These are phyloP conservation scores for Theocolax elegans DNA, from an alignment of 1,140 invertebrate species.

Conservation along the genomic window DNA sequence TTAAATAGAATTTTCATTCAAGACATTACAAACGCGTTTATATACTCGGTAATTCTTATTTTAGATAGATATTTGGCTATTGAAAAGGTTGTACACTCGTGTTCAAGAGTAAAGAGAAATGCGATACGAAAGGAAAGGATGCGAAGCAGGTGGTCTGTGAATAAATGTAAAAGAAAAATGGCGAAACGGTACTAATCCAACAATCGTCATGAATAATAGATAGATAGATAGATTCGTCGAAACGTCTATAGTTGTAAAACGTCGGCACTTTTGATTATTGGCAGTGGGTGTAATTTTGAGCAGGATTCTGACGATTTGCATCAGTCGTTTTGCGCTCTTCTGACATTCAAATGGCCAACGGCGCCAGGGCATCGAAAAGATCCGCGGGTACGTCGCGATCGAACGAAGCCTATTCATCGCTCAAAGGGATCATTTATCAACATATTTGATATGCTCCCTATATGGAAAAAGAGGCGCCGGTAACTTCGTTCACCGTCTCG, in stretches of 20 bases:
- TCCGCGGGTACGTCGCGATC: constrained; percentile 37
- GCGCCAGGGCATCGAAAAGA: not conserved
- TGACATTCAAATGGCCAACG: constrained; percentile 63
- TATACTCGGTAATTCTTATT: too few species aligned
- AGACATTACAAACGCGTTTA: too few species aligned
- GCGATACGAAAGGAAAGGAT: too few species aligned
- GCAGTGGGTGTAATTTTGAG: too few species aligned
- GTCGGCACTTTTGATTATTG: constrained; percentile 23
- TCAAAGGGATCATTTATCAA: constrained; percentile 69
- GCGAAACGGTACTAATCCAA: constrained; percentile 20
- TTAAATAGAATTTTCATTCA: too few species aligned
- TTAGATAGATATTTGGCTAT: too few species aligned
- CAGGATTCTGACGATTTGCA: too few species aligned
- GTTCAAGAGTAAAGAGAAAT: too few species aligned
- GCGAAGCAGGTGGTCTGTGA: constrained; percentile 11
- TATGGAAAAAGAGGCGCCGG: constrained; percentile 11
- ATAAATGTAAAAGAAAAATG: not conserved
- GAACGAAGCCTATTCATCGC: constrained; percentile 53
- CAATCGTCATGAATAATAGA: constrained; percentile 35
- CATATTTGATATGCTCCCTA: constrained; percentile 67
- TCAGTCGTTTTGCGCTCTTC: constrained; percentile 47
- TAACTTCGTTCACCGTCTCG: constrained; percentile 29
- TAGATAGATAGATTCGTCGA: not conserved
- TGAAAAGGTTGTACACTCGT: too few species aligned
- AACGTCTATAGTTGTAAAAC: constrained; percentile 17